Evolutionary conservation across 2,888 invertebrate species (phyloP).

Genomic region (Poecilus cupreus): DNA sequence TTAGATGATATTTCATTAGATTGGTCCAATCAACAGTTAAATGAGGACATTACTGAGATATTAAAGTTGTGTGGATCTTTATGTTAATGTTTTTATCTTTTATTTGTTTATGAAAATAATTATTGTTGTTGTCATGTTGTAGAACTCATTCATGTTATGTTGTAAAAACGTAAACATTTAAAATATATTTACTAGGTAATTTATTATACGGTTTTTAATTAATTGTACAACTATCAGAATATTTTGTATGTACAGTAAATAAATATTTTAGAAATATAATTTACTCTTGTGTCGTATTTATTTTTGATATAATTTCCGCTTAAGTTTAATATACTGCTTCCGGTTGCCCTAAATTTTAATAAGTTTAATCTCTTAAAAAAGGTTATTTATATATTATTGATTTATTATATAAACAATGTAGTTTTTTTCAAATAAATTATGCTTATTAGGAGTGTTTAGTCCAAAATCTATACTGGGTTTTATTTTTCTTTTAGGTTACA

Average conservation of each 20-base stretch:
- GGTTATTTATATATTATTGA: too few species aligned
- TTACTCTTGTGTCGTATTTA: neutral
- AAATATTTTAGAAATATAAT: slow-evolving; percentile 5
- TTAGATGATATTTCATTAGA: slow-evolving; percentile 92
- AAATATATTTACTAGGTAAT: slow-evolving; percentile 24
- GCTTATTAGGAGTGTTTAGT: too few species aligned
- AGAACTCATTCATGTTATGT: slow-evolving; percentile 21
- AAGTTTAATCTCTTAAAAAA: too few species aligned
- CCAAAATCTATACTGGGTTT: too few species aligned
- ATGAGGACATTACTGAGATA: slow-evolving; percentile 75
- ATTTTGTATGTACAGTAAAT: slow-evolving; percentile 32
- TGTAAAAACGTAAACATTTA: slow-evolving; percentile 3
- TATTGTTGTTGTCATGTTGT: slow-evolving; percentile 29
- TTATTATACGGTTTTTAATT: slow-evolving; percentile 38
- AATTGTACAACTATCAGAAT: slow-evolving; percentile 12
- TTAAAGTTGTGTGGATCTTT: slow-evolving; percentile 63
- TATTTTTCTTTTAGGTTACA: too few species aligned
- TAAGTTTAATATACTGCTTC: neutral
- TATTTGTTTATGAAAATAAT: slow-evolving; percentile 9
- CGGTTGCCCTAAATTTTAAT: neutral
- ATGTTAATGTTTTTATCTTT: slow-evolving; percentile 38
- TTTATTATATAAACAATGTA: too few species aligned
- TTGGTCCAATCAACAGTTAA: slow-evolving; percentile 88
- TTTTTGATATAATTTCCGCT: neutral
- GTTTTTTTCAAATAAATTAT: too few species aligned